Conservation (phyloP, 2,797 vertebrate species). For the Petrocephalus schoutedeni region DNA sequence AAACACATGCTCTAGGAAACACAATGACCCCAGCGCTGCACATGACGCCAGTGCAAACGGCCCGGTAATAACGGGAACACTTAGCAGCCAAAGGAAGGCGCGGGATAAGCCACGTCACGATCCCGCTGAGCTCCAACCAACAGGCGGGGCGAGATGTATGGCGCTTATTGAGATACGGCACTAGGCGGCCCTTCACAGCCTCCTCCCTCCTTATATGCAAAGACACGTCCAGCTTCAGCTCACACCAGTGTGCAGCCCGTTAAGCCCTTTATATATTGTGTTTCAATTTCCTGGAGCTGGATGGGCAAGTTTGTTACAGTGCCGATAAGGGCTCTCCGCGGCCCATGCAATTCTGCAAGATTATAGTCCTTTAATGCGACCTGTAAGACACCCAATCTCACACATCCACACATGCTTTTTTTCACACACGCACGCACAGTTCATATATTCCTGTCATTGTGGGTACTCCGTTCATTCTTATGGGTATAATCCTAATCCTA, state of each 20-base stretch:
- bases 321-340: constrained; percentile 24
- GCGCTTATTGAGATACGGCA: constrained; percentile 10
- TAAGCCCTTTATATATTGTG: constrained; percentile 43
- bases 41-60: not conserved
- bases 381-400: not conserved
- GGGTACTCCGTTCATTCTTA: not conserved
- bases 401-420: not conserved
- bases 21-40: not conserved
- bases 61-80: not conserved
- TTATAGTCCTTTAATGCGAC: constrained; percentile 19
- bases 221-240: constrained; percentile 18
- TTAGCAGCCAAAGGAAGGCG: not conserved
- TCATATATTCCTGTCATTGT: too few species aligned
- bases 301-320: constrained; percentile 30
- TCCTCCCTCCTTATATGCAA: constrained; percentile 12
- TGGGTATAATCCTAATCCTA: not conserved
- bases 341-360: constrained; percentile 22
- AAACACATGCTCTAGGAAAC: not conserved
- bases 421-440: not conserved
- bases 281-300: constrained; percentile 38
- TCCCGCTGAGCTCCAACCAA: not conserved
- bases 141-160: not conserved
- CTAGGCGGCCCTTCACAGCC: not conserved
- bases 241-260: constrained; percentile 38
- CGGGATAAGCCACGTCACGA: not conserved